phyloP scores from a whole-genome alignment of 2,888 invertebrate species.

The Parnassius apollo region DNA sequence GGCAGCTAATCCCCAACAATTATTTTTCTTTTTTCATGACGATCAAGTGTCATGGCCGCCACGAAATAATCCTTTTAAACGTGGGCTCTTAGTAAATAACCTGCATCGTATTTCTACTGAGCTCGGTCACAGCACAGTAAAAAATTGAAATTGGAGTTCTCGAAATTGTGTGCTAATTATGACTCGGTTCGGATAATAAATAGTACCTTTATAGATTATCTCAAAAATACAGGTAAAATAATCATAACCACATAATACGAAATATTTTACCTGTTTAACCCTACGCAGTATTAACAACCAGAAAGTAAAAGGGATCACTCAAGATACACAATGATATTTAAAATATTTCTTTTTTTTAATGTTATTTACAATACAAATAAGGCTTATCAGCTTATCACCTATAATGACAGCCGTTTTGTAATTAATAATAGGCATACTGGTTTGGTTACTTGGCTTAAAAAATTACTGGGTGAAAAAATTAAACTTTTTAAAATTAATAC shows the following conservation, averaged over 20 bases:
- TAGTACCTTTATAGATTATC: slow-evolving; percentile 7
- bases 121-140: slow-evolving; percentile 43
- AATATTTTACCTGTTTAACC: background rate
- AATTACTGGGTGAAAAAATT: too few relatives aligned
- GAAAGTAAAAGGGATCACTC: too few relatives aligned
- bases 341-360: too few relatives aligned
- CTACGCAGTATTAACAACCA: background rate
- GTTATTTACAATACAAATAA: too few relatives aligned
- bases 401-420: too few relatives aligned
- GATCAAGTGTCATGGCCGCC: slow-evolving; percentile 70
- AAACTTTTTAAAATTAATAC: too few relatives aligned
- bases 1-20: slow-evolving; percentile 77
- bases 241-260: background rate
- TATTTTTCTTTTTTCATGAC: slow-evolving; percentile 58
- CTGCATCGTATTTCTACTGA: slow-evolving; percentile 63
- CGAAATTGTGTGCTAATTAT: slow-evolving; percentile 35
- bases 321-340: too few relatives aligned
- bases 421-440: too few relatives aligned
- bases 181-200: slow-evolving; percentile 10
- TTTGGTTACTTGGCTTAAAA: background rate
- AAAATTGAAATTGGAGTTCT: slow-evolving; percentile 62
- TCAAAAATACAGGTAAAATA: slow-evolving; percentile 10
- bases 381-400: too few relatives aligned
- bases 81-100: slow-evolving; percentile 53
- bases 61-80: slow-evolving; percentile 77